A percentile compares a stretch with the other conserved stretches of the same genome.
These are phyloP conservation scores for Rhegmatorhina hoffmannsi DNA, from an alignment of 2,113 vertebrate species.

Conservation along the genomic window DNA sequence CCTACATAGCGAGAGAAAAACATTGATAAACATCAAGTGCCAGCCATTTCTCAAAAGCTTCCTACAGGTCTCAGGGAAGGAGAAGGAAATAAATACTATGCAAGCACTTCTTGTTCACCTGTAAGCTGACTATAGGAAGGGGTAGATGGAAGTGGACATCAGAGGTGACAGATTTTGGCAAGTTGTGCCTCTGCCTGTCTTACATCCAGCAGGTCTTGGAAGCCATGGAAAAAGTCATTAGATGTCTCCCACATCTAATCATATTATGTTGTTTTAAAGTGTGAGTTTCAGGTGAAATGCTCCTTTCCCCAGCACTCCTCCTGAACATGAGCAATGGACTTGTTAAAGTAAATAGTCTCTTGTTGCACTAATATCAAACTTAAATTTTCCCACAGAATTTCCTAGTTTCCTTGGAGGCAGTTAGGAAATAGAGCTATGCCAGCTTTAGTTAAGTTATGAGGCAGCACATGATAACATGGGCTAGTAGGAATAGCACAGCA, in stretches of 20 bases:
- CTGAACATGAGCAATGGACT: background rate
- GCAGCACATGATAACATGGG: background rate
- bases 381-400: background rate
- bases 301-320: background rate
- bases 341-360: background rate
- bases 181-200: background rate
- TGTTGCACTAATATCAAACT: background rate
- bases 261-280: background rate
- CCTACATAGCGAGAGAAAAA: slow-evolving; percentile 64
- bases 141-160: background rate
- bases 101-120: slow-evolving; percentile 38
- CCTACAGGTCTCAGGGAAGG: slow-evolving; percentile 13
- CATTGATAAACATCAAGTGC: slow-evolving; percentile 73
- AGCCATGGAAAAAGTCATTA: background rate
- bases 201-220: background rate
- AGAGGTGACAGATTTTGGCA: background rate
- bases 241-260: background rate
- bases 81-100: slow-evolving; percentile 49
- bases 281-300: background rate
- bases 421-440: background rate
- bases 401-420: background rate
- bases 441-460: background rate
- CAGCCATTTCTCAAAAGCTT: slow-evolving; percentile 73
- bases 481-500: background rate
- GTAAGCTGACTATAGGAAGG: background rate